Base-by-base conservation (phyloP, 2,113 vertebrate genomes). In the Nesogale talazaci region DNA sequence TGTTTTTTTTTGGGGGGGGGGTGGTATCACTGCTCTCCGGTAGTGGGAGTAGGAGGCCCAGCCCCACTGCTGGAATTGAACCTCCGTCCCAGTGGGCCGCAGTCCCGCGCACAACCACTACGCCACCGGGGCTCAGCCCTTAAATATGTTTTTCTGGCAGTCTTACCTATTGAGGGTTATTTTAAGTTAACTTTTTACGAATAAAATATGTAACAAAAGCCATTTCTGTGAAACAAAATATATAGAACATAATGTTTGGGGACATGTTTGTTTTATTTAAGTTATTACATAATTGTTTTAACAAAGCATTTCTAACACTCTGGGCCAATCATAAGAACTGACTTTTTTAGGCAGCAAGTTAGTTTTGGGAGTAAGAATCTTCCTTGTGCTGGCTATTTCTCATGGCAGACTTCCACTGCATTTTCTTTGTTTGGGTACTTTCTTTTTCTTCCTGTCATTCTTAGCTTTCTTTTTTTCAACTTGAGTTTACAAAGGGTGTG, bases 361-460 rank as follows among this genome's bases (percentile, higher is more conserved):
- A 65, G 70, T 85, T 97, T 40, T 85, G 95, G 96, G 97, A 98
- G 97, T 93, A 87, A 67, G 83, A 90, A 81, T 96, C 95, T 97
- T 93, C 72, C 65, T 83, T 94, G 0, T 86, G 16, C 94, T 96
- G 86, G 88, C 91, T 95, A 93, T 97, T 98, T 98, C 96, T 98
- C 98, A 98, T 98, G 98, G 97, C 96, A 97, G 90, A 94, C 96
- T 97, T 97, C 97, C 97, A 97, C 90, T 95, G 80, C 91, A 86
- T 95, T 97, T 97, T 97, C 97, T 97, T 98, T 98, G 98, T 98
- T 97, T 98, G 46, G 46, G 97, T 98, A 93, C 97, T 98, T 98
- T 97, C 97, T 97, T 98, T 98, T 98, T 98, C 97, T 98, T 98
- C 98, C 98, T 98, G 98, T 95, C 98, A 98, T 99, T 99, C 98